Evolutionary conservation across 2,888 invertebrate genomes (phyloP), one percentile per base, ranked within the genome.

Genomic region (Lasioglossum leucozonium): DNA sequence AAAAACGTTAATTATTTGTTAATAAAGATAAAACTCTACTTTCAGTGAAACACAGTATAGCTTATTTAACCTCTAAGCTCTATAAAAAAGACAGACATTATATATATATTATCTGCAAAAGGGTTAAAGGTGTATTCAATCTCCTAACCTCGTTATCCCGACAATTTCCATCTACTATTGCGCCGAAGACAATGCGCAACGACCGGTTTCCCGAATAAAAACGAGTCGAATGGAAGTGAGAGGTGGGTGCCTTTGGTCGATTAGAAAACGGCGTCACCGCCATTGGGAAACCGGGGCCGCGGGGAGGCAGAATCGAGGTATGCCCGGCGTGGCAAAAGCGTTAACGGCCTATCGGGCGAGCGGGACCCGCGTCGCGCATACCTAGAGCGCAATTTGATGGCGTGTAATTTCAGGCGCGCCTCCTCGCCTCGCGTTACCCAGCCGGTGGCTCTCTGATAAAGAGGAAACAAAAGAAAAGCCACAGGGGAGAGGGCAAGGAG

Each of bases 341-440:
- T 88, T 73, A 84, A 88, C 75, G 82, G 81, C 81, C 58, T 77
- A 40, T 44, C 78, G 72, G 58, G 82, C 6, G 55, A 47, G 76
- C 34, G 80, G 65, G 77, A 82, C 73, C 87, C 86, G 79, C 86
- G 77, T 73, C 65, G 44, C 85, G 90, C 91, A 89, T 89, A 90
- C 89, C 90, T 88, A 90, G 89, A 86, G 85, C 73, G 90, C 87
- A 92, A 92, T 92, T 92, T 91, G 84, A 81, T 81, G 79, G 87
- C 79, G 83, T 90, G 91, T 92, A 91, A 92, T 92, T 92, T 89
- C 86, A 89, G 82, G 77, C 85, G 87, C n/a, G 2, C 51, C n/a
- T 51, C 22, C 22, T 22, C 81, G 74, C 80, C 77, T 87, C 77
- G 76, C 47, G 76, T 72, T 58, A 74, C 79, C 80, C 72, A 79